Evolutionary conservation across 2,888 invertebrate genomes (phyloP).

Genomic region (Tipula lateralis): DNA sequence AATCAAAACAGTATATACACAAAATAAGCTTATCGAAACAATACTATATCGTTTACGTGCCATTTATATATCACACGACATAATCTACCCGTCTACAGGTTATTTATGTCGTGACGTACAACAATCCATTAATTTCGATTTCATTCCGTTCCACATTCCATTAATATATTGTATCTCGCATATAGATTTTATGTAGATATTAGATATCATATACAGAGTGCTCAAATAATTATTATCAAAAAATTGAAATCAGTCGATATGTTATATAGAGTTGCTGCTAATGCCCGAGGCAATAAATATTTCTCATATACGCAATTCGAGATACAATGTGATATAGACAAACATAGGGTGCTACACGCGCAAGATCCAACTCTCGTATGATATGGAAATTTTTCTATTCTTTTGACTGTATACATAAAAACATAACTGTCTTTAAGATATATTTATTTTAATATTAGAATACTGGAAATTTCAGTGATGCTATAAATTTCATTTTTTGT

Average conservation of each 20-base stretch:
- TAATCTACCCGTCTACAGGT: not conserved
- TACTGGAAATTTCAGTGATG: too few relatives aligned
- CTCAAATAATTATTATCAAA: not conserved
- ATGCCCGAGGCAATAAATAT: not conserved
- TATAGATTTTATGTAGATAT: too few relatives aligned
- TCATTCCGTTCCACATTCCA: not conserved
- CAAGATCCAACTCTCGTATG: too few relatives aligned
- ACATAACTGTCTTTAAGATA: too few relatives aligned
- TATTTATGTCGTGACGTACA: not conserved
- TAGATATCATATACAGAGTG: not conserved
- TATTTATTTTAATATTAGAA: too few relatives aligned
- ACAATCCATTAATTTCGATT: not conserved
- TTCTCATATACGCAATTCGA: not conserved
- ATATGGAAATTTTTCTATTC: too few relatives aligned
- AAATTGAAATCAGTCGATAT: not conserved
- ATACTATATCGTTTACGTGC: not conserved
- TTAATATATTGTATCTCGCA: not conserved
- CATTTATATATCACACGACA: not conserved
- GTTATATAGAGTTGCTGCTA: not conserved
- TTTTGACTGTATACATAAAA: too few relatives aligned
- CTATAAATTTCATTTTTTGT: too few relatives aligned
- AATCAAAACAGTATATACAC: not conserved
- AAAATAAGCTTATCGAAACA: not conserved
- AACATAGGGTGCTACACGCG: too few relatives aligned
- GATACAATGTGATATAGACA: too few relatives aligned